These are phyloP conservation scores for Galerucella calmariensis DNA, from an alignment of 2,888 invertebrate species.

Conservation along the genomic window DNA sequence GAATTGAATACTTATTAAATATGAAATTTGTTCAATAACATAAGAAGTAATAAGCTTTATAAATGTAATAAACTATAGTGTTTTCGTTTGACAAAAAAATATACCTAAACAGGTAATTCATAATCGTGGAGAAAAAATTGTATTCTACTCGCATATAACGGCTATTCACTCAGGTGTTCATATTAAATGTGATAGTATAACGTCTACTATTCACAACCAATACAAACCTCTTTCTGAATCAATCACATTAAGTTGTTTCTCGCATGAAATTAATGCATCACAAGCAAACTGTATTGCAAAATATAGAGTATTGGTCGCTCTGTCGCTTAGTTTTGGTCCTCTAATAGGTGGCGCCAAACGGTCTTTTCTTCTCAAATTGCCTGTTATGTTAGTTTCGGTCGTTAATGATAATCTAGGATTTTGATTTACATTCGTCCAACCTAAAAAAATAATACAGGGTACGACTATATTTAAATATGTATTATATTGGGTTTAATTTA, in stretches of 20 bases:
- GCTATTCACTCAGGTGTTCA: too few relatives aligned
- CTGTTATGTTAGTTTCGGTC: slow-evolving; percentile 34
- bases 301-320: slow-evolving; percentile 55
- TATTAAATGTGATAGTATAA: too few relatives aligned
- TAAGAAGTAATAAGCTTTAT: too few relatives aligned
- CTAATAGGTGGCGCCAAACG: slow-evolving; percentile 48
- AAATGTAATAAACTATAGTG: too few relatives aligned
- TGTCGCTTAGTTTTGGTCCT: slow-evolving; percentile 59
- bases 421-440: slow-evolving; percentile 51
- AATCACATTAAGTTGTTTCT: slow-evolving; percentile 72
- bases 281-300: slow-evolving; percentile 63
- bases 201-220: background rate
- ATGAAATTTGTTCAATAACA: too few relatives aligned
- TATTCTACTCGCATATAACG: too few relatives aligned
- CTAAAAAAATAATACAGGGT: slow-evolving; percentile 33
- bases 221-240: slow-evolving; percentile 73
- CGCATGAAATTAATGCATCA: slow-evolving; percentile 70
- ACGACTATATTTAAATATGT: too few relatives aligned
- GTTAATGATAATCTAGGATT: slow-evolving; percentile 14
- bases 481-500: too few relatives aligned
- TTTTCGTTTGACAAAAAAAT: too few relatives aligned
- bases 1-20: too few relatives aligned
- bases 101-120: too few relatives aligned
- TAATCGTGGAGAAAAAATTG: too few relatives aligned
- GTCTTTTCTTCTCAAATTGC: slow-evolving; percentile 45